A percentile compares a stretch with the other conserved stretches of the same genome.
These are phyloP conservation scores for Alfaro cultratus DNA, from an alignment of 2,797 vertebrate genomes.

Conservation along the genomic window DNA sequence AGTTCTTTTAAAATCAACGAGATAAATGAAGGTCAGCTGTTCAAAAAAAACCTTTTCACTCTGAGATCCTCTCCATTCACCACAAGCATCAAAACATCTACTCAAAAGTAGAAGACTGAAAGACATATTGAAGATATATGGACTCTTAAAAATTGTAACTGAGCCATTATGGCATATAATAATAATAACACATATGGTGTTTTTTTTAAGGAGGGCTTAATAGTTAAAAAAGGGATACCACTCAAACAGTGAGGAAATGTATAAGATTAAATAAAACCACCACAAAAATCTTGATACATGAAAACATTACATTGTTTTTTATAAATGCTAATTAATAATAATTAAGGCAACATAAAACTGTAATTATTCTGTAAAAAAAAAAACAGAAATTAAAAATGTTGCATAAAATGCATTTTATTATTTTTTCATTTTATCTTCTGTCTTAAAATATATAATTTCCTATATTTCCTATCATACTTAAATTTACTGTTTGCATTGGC, in stretches of 20 bases:
- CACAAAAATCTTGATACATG: neutral
- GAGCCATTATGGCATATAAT: too few relatives aligned
- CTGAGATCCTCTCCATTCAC: neutral
- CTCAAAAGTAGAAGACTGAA: neutral
- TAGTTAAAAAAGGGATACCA: neutral
- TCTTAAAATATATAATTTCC: neutral
- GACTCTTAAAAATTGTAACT: neutral
- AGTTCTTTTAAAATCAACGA: neutral
- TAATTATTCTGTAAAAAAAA: neutral
- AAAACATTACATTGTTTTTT: neutral
- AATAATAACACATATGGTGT: neutral
- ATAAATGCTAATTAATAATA: neutral
- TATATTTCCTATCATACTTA: neutral
- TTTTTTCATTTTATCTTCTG: neutral
- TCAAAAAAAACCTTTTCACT: neutral
- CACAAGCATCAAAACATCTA: neutral
- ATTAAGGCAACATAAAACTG: neutral
- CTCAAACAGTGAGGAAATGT: neutral
- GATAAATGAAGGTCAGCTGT: neutral
- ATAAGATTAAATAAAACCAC: neutral
- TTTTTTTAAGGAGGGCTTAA: neutral
- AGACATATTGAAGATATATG: neutral
- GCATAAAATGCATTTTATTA: neutral
- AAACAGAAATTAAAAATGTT: neutral
- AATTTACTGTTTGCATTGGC: slow-evolving; percentile 1